phyloP scores from a whole-genome alignment of 2,888 invertebrate genomes.

The Drosophila helvetica region DNA sequence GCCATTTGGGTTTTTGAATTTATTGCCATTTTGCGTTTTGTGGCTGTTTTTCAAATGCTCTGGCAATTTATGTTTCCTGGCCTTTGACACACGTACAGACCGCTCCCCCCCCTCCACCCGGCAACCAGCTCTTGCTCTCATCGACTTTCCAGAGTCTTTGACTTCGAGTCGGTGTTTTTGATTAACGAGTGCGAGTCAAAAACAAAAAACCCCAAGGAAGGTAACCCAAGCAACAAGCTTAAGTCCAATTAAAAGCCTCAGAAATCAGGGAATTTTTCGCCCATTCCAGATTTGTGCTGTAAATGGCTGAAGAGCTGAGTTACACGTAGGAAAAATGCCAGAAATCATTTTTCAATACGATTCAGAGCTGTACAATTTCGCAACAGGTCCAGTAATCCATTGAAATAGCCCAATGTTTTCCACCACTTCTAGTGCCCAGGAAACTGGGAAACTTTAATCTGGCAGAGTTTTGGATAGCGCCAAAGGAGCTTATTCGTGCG shows the following conservation, averaged over 20 bases:
- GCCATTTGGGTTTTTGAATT: conserved; percentile 74
- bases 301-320: background rate
- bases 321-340: background rate
- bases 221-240: background rate
- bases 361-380: too few species aligned
- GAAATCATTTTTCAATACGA: background rate
- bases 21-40: conserved; percentile 76
- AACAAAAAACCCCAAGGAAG: background rate
- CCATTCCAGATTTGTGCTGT: conserved; percentile 10
- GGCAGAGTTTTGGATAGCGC: too few species aligned
- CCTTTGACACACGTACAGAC: conserved; percentile 51
- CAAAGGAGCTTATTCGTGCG: too few species aligned
- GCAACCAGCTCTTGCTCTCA: background rate
- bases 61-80: conserved; percentile 64
- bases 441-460: too few species aligned
- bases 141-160: background rate
- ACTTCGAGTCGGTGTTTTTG: background rate
- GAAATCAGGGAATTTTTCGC: background rate
- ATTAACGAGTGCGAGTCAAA: background rate
- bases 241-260: background rate
- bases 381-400: too few species aligned
- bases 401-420: too few species aligned
- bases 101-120: conserved; percentile 1
- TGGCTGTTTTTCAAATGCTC: conserved; percentile 47
- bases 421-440: too few species aligned